Evolutionary conservation across 2,113 vertebrate genomes (phyloP).

Genomic region (Pyrgilauda ruficollis): DNA sequence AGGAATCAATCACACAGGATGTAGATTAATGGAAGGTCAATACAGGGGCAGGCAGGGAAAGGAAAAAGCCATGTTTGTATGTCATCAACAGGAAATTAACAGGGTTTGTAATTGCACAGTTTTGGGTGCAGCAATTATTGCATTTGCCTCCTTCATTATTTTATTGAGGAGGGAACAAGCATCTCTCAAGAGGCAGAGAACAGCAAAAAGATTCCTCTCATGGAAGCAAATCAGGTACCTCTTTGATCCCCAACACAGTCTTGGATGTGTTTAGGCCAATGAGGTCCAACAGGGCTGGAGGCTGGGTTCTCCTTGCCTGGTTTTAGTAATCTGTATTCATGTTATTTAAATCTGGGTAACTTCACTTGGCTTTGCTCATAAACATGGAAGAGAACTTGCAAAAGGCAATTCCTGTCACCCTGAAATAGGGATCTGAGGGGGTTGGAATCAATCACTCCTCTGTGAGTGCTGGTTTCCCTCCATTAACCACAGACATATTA

Average conservation of each 20-base stretch:
- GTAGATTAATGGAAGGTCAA: neutral
- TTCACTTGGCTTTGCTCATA: neutral
- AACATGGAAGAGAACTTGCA: neutral
- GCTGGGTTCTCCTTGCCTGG: neutral
- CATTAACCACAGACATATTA: neutral
- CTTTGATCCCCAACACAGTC: neutral
- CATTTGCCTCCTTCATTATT: neutral
- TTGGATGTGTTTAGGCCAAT: neutral
- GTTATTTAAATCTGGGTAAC: neutral
- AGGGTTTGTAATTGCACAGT: neutral
- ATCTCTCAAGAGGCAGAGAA: neutral
- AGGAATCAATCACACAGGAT: neutral
- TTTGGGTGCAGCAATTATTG: neutral
- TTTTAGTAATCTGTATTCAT: neutral
- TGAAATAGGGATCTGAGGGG: neutral
- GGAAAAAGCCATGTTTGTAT: neutral
- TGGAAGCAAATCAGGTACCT: neutral
- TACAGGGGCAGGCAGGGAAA: neutral
- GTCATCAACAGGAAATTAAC: neutral
- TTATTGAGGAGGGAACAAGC: neutral
- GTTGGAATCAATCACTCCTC: neutral
- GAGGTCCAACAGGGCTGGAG: neutral
- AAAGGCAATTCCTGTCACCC: neutral
- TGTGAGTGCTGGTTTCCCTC: neutral
- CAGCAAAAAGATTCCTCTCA: neutral